Evolutionary conservation across 2,888 invertebrate species (phyloP), one percentile per base, ranked within the genome.

Genomic region (Scaptomyza cyrtandrae): DNA sequence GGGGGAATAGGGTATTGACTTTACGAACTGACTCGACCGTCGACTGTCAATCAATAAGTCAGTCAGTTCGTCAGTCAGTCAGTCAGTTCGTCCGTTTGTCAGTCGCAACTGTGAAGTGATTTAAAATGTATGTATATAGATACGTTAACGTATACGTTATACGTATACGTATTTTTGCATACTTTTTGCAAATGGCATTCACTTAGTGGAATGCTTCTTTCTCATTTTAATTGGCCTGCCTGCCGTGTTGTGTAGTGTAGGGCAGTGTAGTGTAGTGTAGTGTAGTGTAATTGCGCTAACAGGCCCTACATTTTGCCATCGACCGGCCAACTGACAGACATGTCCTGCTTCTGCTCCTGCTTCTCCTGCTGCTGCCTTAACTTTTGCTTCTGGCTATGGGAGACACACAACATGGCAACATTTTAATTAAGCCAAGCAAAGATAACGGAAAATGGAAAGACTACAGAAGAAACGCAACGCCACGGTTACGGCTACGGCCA

Each of bases 201-300:
- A 37, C 46, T 58, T 35, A 35, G 50, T 41, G 39, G 56, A 58
- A 50, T 62, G 63, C 52, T 49, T 46, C 55, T 64, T 71, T 60
- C 59, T 57, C 69, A 64, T 76, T 79, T 79, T 78, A 79, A 78
- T 78, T 78, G 80, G 76, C 80, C 62, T 27, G 65, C 45, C 41
- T 27, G 65, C 45, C 41, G 41, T 16, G 41, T 41, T 16, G 39
- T 9, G n/a, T 37, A 9, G 11, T 46, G 46, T 46, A 33, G 33
- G 11, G 11, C 11, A 14, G 14, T 7, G n/a, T n/a, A 7, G 14
- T 46, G 46, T 43, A 31, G 33, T 33, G 11, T 11, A 14, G 14
- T 50, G 46, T 52, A 31, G 33, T 33, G 33, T 11, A 31, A 19
- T 19, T 19, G 3, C 54, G 39, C 35, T 39, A 50, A 35, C 50